phyloP scores from a whole-genome alignment of 2,888 invertebrate genomes.

The Dexiosoma caninum region DNA sequence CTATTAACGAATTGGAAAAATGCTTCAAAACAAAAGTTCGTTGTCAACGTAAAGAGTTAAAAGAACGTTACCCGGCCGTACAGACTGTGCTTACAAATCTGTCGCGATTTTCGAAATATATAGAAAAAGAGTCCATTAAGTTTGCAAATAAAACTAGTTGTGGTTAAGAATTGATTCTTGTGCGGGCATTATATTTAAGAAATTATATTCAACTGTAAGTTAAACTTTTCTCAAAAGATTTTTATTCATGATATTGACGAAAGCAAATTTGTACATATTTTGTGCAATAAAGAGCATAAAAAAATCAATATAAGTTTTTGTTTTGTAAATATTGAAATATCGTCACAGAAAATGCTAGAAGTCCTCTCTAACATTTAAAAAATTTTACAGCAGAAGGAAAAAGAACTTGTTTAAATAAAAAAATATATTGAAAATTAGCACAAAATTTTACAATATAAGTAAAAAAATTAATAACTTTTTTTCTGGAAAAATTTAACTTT shows the following conservation, averaged over 20 bases:
- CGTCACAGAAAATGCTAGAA: no score
- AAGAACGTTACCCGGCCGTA: conserved; percentile 84
- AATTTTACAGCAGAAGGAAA: no score
- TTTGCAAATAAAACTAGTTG: conserved; percentile 30
- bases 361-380: no score
- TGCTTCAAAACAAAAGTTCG: conserved; percentile 83
- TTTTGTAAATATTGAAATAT: no score
- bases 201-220: background rate
- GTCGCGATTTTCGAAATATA: conserved; percentile 84
- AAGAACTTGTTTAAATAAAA: no score
- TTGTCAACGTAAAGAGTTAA: conserved; percentile 81
- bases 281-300: conserved; percentile 27
- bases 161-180: background rate
- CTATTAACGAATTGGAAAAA: conserved; percentile 80
- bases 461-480: no score
- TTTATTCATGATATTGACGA: conserved; percentile 2
- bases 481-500: no score
- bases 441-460: no score
- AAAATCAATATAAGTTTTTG: no score
- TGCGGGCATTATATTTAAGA: background rate
- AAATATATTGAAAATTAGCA: no score
- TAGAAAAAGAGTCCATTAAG: conserved; percentile 67
- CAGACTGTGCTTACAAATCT: conserved; percentile 84
- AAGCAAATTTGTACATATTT: background rate
- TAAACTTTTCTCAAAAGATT: background rate